Evolutionary conservation across 35 echinoderm and acorn worm species (phyloP).

Genomic region (Ophiothrix spiculata): DNA sequence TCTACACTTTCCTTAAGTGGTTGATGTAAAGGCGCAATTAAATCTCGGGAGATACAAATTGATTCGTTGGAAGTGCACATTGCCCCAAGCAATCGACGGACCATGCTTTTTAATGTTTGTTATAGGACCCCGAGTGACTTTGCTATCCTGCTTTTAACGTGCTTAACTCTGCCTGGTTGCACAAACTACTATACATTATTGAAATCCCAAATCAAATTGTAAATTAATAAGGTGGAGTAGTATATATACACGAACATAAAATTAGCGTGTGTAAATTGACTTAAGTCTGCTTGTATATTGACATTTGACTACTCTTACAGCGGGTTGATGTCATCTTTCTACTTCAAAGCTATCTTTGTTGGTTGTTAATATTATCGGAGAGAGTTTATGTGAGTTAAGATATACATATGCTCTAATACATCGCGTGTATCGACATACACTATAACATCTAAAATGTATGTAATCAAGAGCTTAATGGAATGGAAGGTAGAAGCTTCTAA

Average conservation of each 20-base stretch:
- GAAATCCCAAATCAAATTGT: not conserved
- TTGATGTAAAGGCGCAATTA: constrained; percentile 5
- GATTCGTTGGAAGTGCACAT: constrained; percentile 4
- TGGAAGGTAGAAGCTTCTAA: too few species aligned
- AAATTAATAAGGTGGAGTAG: constrained; percentile 6
- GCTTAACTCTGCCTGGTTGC: not conserved
- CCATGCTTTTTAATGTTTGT: constrained; percentile 6
- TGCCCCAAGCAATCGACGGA: not conserved
- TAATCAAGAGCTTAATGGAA: too few species aligned
- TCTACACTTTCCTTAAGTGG: not conserved
- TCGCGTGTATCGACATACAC: too few species aligned
- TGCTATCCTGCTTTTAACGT: not conserved
- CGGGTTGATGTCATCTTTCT: not conserved
- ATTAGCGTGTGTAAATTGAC: not conserved
- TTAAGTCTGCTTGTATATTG: not conserved
- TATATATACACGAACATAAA: not conserved
- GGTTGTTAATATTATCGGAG: not conserved
- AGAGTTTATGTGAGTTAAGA: too few species aligned
- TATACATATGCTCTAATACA: too few species aligned
- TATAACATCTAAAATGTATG: too few species aligned
- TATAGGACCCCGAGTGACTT: not conserved
- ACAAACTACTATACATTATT: not conserved
- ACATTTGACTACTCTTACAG: not conserved
- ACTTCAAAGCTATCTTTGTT: not conserved
- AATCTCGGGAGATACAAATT: constrained; percentile 4